phyloP scores from a whole-genome alignment of 2,797 vertebrate species.

The Sternotherus odoratus region DNA sequence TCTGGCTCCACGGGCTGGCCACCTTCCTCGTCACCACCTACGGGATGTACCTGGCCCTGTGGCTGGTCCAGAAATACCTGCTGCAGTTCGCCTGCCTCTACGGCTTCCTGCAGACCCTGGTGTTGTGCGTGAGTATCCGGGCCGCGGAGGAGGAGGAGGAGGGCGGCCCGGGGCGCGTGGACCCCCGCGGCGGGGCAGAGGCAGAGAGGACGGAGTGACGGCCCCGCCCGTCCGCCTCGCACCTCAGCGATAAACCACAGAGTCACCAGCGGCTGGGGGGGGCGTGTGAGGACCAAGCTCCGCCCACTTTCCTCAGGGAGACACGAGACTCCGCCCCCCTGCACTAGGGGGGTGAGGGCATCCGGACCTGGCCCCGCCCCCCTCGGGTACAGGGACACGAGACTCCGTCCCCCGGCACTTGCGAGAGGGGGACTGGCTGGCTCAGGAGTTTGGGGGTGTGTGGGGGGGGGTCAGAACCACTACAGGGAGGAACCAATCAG shows the following conservation, averaged over 20 bases:
- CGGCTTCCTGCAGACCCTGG: conserved; percentile 88
- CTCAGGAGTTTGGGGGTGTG: background rate
- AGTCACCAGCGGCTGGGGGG: no score
- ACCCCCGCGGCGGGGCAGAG: background rate
- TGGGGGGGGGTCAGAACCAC: background rate
- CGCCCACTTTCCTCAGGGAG: background rate
- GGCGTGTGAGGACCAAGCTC: background rate
- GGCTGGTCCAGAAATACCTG: conserved; percentile 90
- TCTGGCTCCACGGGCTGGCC: conserved; percentile 92
- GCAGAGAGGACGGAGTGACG: background rate
- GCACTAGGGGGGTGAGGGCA: background rate
- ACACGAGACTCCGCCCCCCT: background rate
- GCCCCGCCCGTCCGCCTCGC: background rate
- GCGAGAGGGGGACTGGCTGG: background rate
- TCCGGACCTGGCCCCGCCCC: no score
- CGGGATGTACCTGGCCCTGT: conserved; percentile 89
- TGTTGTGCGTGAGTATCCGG: conserved; percentile 89
- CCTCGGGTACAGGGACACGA: background rate
- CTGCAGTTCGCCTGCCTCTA: conserved; percentile 89
- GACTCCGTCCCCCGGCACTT: background rate
- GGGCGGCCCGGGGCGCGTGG: background rate
- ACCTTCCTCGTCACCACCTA: conserved; percentile 89
- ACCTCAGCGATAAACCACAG: background rate
- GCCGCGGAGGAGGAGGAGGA: background rate
- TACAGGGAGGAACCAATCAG: background rate